Conservation (phyloP, 2,888 invertebrate species). For the Ectropis crepuscularia region DNA sequence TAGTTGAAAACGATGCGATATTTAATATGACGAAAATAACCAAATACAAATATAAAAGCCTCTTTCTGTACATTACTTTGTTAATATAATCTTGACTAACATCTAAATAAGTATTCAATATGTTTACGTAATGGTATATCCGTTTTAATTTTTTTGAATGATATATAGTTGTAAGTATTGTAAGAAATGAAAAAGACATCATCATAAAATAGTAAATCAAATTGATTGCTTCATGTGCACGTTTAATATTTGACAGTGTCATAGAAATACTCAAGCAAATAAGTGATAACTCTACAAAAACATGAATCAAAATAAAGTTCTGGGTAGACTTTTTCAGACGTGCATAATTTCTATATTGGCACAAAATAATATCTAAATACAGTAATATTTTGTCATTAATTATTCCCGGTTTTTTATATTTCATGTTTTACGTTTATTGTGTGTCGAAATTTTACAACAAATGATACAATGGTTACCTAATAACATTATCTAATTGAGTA, state of each 20-base stretch:
- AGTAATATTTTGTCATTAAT: neutral
- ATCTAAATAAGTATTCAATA: neutral
- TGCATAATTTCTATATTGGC: constrained; percentile 30
- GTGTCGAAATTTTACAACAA: no score
- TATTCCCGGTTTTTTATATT: no score
- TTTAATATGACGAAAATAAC: neutral
- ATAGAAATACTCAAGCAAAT: neutral
- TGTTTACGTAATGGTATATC: neutral
- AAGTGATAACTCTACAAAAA: neutral
- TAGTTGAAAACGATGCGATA: neutral
- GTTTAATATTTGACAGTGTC: neutral
- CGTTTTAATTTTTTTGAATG: neutral
- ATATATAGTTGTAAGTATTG: constrained; percentile 1
- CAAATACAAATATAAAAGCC: neutral
- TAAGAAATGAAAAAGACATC: neutral
- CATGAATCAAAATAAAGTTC: constrained; percentile 10
- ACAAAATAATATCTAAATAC: constrained; percentile 22
- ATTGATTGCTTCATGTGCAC: neutral
- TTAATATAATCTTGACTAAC: neutral
- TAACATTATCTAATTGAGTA: no score
- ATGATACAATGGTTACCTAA: no score
- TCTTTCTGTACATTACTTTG: neutral
- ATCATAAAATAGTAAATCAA: neutral
- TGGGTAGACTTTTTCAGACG: constrained; percentile 13
- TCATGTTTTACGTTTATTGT: no score